phyloP scores from a whole-genome alignment of 2,113 vertebrate genomes.

The Hydropotes inermis region DNA sequence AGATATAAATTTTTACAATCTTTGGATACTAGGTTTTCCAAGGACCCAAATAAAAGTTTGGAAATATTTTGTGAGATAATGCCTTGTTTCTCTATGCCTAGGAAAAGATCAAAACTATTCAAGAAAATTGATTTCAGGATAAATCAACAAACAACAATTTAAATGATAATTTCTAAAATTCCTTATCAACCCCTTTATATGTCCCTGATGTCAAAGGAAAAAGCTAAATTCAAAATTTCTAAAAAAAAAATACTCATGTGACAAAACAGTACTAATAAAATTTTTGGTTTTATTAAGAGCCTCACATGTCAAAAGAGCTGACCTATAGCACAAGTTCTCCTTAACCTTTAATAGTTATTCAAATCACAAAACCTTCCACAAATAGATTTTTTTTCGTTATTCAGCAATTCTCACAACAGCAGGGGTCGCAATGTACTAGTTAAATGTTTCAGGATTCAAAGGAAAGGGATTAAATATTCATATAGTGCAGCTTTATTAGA shows the following conservation, averaged over 20 bases:
- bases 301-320: not conserved
- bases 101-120: not conserved
- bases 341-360: not conserved
- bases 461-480: constrained; percentile 24
- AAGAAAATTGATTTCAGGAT: constrained; percentile 18
- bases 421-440: constrained; percentile 37
- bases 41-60: constrained; percentile 2
- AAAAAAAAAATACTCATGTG: not conserved
- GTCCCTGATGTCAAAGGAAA: not conserved
- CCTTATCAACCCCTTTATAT: not conserved
- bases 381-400: not conserved
- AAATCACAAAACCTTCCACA: not conserved
- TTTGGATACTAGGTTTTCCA: constrained; percentile 27
- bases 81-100: not conserved
- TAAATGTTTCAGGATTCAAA: not conserved
- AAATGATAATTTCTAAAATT: constrained; percentile 31
- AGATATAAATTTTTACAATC: not conserved
- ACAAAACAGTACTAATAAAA: constrained; percentile 26
- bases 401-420: constrained; percentile 20
- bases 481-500: not conserved
- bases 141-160: not conserved
- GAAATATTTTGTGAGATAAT: not conserved
- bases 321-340: not conserved
- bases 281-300: not conserved
- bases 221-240: constrained; percentile 16